Base-by-base conservation (phyloP, 2,797 vertebrate genomes). In the Chaunax sp. region DNA sequence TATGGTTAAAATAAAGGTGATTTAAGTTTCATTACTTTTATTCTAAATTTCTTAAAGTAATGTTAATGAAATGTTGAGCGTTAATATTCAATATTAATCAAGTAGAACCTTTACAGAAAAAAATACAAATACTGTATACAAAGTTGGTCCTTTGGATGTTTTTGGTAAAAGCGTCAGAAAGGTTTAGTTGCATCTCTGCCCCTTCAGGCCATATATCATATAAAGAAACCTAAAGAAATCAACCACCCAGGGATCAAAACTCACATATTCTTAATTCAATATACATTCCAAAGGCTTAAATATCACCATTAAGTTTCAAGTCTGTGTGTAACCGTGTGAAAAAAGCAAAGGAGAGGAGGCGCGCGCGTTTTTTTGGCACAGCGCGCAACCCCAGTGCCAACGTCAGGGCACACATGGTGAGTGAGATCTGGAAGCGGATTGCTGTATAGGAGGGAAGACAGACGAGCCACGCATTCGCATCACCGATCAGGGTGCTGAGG, bases 391-490 rank as follows among this genome's bases (percentile, higher is more conserved):
- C 53, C 57, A 38, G 71, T 73, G 70, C 79, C 77, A 72, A 68
- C 77, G 81, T 75, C 64, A 52, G 28, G n/a, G 46, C 54, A 14
- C 74, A 47, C 46, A 49, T 14, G 33, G 63, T 57, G 74, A 26
- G 47, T 54, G 76, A 28, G 46, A 15, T 54, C 64, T 46, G 69
- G 58, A 68, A 50, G 80, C 65, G 41, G 72, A 41, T 51, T 63
- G 59, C 77, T 19, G 69, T 72, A 53, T 75, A 58, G 81, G 79
- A 83, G 79, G 77, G 35, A 57, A 77, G 69, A 68, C 69, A 44
- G 72, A 65, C 72, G 63, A 72, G 57, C 62, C 69, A n/a, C 77
- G 79, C 80, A 81, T 75, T 75, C 70, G 63, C 73, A 76, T 64
- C 76, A 69, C 44, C 5, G 69, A 75, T 38, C n/a, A 74, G 72